Percentiles rank a stretch among this genome's conserved stretches.
These are phyloP conservation scores for Amblyteles armatorius DNA, from an alignment of 2,888 invertebrate species.

Conservation along the genomic window DNA sequence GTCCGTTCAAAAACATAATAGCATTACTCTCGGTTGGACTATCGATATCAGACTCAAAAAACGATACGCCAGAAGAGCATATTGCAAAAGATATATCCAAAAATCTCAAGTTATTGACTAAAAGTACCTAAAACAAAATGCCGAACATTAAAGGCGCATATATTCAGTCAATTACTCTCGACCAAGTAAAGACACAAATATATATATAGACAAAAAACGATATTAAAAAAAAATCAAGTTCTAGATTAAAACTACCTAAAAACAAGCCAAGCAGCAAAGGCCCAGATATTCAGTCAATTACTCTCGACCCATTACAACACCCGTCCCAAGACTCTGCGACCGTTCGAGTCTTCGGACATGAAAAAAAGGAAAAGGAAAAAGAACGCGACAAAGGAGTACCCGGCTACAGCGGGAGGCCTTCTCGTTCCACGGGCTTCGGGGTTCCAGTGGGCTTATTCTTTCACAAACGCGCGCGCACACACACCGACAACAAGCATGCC, in stretches of 20 bases:
- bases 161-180: constrained; percentile 51
- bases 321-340: constrained; percentile 24
- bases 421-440: constrained; percentile 34
- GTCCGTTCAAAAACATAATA: not conserved
- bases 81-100: constrained; percentile 16
- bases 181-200: not conserved
- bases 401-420: constrained; percentile 34
- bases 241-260: not conserved
- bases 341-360: constrained; percentile 47
- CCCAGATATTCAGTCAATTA: constrained; percentile 42
- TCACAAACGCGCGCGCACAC: constrained; percentile 39
- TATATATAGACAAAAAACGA: too few species aligned
- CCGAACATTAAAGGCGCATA: too few species aligned
- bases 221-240: not conserved
- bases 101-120: not conserved
- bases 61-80: not conserved
- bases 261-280: constrained; percentile 3
- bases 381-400: constrained; percentile 47
- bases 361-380: constrained; percentile 35
- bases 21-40: not conserved
- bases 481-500: constrained; percentile 39
- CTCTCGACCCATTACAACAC: constrained; percentile 51
- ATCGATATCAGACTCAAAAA: not conserved
- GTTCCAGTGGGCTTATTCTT: constrained; percentile 36
- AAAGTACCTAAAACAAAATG: constrained; percentile 8